These are phyloP conservation scores for Semotilus atromaculatus DNA, from an alignment of 2,797 vertebrate genomes.

Conservation along the genomic window DNA sequence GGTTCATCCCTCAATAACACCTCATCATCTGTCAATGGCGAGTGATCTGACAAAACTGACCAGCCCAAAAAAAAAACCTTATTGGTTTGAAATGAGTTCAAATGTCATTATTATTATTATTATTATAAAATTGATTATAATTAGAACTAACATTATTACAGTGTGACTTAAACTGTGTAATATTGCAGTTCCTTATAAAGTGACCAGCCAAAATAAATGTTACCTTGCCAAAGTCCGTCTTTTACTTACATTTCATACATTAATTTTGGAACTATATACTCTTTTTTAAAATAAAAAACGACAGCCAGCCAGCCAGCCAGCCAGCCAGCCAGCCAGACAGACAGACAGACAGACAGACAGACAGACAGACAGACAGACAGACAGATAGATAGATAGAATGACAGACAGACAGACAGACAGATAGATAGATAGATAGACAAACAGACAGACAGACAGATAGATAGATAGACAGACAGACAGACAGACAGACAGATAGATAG, in stretches of 20 bases:
- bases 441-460: fast-evolving
- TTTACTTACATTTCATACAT: too few relatives aligned
- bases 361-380: fast-evolving
- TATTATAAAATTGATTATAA: background rate
- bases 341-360: too few relatives aligned
- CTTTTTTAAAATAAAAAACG: too few relatives aligned
- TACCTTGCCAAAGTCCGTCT: too few relatives aligned
- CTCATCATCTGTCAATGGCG: background rate
- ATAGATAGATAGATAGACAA: fast-evolving
- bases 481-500: too few relatives aligned
- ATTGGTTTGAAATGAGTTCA: background rate
- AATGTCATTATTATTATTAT: background rate
- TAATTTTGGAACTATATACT: too few relatives aligned
- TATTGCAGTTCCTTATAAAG: too few relatives aligned
- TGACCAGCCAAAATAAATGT: too few relatives aligned
- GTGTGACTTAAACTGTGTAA: too few relatives aligned
- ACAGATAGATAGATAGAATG: too few relatives aligned
- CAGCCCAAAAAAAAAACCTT: background rate
- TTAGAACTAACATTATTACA: background rate
- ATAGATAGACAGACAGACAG: too few relatives aligned
- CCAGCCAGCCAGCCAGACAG: fast-evolving
- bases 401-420: too few relatives aligned
- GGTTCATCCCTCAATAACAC: background rate
- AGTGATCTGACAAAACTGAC: background rate
- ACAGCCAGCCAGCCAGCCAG: fast-evolving